Base-by-base conservation (phyloP, 2,113 vertebrate species). In the Epinephelus moara region DNA sequence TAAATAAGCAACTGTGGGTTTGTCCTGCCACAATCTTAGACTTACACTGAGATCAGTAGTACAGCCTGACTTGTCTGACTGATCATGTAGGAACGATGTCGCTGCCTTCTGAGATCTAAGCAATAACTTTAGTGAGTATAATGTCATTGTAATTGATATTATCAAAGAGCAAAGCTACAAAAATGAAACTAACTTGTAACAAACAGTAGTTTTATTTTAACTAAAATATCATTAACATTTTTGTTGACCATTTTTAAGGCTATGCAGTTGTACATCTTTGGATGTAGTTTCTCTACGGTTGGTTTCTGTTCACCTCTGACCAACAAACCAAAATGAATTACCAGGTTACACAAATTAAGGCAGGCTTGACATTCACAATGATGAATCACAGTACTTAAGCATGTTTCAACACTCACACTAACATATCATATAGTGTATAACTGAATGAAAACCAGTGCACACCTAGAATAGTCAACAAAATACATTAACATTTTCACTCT, bases 11-110 rank as follows among this genome's bases (percentile, higher is more conserved):
- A 57, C 68, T 2, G 9, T 12, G 63, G 49, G 19, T 75, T 55
- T 70, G 42, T 67, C 21, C 63, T 63, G 30, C 71, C 37, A 50
- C 50, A n/a, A 56, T 50, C 27, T 70, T 19, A 71, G 30, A 55
- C 19, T 17, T 23, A 78, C 50, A 37, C 2, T 59, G 30, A 66
- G 15, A 70, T 52, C 3, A 40, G 53, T 4, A 23, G 53, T 1
- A 17, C 61, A 63, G 61, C n/a, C 59, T 19, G 30, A 61, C 62
- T 42, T 37, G 18, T 12, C 33, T 63, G 18, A 63, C 62, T 45
- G 62, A 42, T 63, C 19, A 21, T 42, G 37, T 37, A 45, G 11
- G 8, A 45, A 12, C 5, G 6, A n/a, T 25, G 19, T 33, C 0
- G 1, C 18, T n/a, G 49, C 11, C 3, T 13, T 21, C 27, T 30